A percentile compares a stretch with the other conserved stretches of the same genome.
Evolutionary conservation across 2,113 vertebrate genomes (phyloP).

Genomic region (Sinocyclocheilus grahami): DNA sequence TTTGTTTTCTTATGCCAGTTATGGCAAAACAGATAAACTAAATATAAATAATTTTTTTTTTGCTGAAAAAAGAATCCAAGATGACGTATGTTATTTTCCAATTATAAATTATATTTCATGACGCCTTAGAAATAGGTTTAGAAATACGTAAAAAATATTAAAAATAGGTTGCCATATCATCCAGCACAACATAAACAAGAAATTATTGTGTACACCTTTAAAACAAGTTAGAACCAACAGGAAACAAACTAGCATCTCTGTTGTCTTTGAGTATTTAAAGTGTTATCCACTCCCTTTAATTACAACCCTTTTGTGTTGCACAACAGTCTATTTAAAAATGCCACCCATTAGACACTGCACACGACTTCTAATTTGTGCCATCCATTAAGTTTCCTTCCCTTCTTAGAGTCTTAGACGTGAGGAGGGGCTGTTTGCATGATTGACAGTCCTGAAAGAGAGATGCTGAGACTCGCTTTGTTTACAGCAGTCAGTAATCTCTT

Average conservation of each 20-base stretch:
- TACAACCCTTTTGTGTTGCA: neutral
- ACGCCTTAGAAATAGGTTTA: neutral
- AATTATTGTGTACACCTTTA: neutral
- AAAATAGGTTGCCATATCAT: neutral
- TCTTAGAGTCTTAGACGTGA: neutral
- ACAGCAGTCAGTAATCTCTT: constrained; percentile 48
- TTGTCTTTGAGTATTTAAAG: constrained; percentile 10
- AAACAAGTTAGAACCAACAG: neutral
- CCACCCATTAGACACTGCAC: neutral
- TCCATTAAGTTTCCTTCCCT: neutral
- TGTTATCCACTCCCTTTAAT: constrained; percentile 17
- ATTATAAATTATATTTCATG: neutral
- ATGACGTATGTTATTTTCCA: neutral
- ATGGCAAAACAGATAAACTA: neutral
- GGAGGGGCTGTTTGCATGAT: constrained; percentile 31
- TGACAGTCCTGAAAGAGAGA: constrained; percentile 41
- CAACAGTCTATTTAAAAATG: neutral
- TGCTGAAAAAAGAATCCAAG: neutral
- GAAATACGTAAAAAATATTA: too few relatives aligned
- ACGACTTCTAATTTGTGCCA: neutral
- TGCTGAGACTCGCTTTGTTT: constrained; percentile 38
- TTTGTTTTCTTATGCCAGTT: neutral
- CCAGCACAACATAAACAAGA: neutral
- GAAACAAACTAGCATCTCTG: constrained; percentile 1
- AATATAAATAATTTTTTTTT: too few relatives aligned